phyloP scores from a whole-genome alignment of 2,888 invertebrate genomes.

The Agriopis aurantiaria region DNA sequence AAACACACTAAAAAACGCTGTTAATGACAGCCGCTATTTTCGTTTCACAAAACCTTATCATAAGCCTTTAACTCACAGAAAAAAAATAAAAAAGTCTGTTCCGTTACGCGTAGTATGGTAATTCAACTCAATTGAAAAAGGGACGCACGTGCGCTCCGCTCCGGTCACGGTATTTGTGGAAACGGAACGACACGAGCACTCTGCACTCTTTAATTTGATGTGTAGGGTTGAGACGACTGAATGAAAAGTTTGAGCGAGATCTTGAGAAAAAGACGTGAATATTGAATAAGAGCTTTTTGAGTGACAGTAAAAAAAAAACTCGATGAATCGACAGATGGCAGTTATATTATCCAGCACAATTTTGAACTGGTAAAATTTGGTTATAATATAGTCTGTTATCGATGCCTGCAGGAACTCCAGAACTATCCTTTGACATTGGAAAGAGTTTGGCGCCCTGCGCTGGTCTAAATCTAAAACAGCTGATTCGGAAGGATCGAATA shows the following conservation, averaged over 20 bases:
- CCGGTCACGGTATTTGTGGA: slow-evolving; percentile 47
- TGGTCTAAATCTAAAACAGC: too few relatives aligned
- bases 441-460: too few relatives aligned
- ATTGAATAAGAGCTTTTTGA: neutral
- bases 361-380: too few relatives aligned
- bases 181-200: slow-evolving; percentile 47
- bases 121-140: slow-evolving; percentile 46
- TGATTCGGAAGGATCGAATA: too few relatives aligned
- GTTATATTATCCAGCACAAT: too few relatives aligned
- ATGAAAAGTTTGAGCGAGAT: slow-evolving; percentile 1
- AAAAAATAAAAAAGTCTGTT: slow-evolving; percentile 35
- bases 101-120: slow-evolving; percentile 44
- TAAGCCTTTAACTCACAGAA: slow-evolving; percentile 12
- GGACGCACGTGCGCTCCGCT: slow-evolving; percentile 46
- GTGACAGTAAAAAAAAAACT: too few relatives aligned
- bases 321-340: too few relatives aligned
- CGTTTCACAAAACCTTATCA: slow-evolving; percentile 11
- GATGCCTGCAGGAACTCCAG: too few relatives aligned
- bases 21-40: slow-evolving; percentile 34
- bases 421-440: too few relatives aligned
- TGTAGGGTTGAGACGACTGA: slow-evolving; percentile 33
- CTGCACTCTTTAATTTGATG: slow-evolving; percentile 47
- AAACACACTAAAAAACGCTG: slow-evolving; percentile 15
- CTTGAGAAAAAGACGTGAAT: neutral
- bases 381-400: too few relatives aligned